A percentile compares a stretch with the other conserved stretches of the same genome.
Conservation (phyloP, 2,113 vertebrate species). For the Rhombomys opimus region DNA sequence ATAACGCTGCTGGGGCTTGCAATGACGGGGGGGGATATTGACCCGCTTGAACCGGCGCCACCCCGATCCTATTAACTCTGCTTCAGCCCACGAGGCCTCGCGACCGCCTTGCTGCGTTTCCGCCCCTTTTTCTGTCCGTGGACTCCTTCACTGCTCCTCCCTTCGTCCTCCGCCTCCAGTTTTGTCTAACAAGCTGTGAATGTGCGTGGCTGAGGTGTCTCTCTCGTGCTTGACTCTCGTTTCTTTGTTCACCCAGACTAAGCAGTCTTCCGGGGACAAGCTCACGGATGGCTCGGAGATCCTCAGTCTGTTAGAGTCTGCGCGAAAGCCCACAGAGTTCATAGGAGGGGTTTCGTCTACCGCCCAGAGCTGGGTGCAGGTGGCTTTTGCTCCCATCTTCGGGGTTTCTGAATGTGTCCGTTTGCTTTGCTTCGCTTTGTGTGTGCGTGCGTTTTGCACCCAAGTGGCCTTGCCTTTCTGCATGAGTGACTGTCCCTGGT, state of each 20-base stretch:
- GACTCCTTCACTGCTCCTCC: conserved; percentile 72
- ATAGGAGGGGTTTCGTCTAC: conserved; percentile 93
- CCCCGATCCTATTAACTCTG: conserved; percentile 83
- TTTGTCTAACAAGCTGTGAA: conserved; percentile 71
- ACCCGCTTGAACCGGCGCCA: conserved; percentile 81
- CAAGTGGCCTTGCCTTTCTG: not conserved
- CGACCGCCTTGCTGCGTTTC: conserved; percentile 85
- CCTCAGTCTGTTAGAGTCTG: conserved; percentile 91
- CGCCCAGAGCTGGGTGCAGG: conserved; percentile 92
- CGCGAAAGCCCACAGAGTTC: conserved; percentile 91
- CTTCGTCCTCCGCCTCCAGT: conserved; percentile 72
- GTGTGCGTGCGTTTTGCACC: not conserved
- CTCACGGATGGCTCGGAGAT: conserved; percentile 90
- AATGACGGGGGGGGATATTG: conserved; percentile 25
- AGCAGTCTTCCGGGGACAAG: conserved; percentile 89
- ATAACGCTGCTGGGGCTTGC: conserved; percentile 84
- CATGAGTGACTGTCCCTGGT: not conserved
- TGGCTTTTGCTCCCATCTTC: conserved; percentile 86
- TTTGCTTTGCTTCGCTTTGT: conserved; percentile 61
- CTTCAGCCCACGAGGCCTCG: conserved; percentile 83
- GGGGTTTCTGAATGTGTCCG: not conserved
- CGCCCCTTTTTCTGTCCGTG: conserved; percentile 82
- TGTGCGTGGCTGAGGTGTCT: conserved; percentile 35
- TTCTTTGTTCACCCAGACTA: conserved; percentile 92
- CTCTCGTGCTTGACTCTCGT: conserved; percentile 87